Evolutionary conservation across 2,888 invertebrate genomes (phyloP).

Genomic region (Tetropium fuscum): DNA sequence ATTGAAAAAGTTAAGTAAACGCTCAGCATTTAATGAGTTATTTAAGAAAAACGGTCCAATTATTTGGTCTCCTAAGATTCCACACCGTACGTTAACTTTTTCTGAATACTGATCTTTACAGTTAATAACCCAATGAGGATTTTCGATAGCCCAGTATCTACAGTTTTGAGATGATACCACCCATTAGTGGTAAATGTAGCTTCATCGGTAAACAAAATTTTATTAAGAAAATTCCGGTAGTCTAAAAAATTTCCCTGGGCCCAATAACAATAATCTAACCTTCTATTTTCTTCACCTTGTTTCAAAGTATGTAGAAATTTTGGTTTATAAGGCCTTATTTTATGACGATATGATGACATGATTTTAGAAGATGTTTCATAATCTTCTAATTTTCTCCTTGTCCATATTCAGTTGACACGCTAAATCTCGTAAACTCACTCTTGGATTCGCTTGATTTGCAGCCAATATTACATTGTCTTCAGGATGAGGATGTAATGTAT

Average conservation of each 20-base stretch:
- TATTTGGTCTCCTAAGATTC: constrained; percentile 24
- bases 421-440: too few relatives aligned
- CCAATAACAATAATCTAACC: constrained; percentile 2
- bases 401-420: too few relatives aligned
- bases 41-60: constrained; percentile 24
- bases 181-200: constrained; percentile 27
- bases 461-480: too few relatives aligned
- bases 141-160: constrained; percentile 26
- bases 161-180: constrained; percentile 28
- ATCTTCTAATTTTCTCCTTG: too few relatives aligned
- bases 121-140: constrained; percentile 27
- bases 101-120: too few relatives aligned
- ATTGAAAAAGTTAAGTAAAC: constrained; percentile 15
- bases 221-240: background rate
- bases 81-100: constrained; percentile 32
- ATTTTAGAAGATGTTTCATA: too few relatives aligned
- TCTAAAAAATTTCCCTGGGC: constrained; percentile 3
- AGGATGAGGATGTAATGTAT: too few relatives aligned
- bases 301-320: background rate
- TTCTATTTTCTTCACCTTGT: background rate
- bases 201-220: constrained; percentile 28
- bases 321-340: too few relatives aligned
- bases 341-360: too few relatives aligned
- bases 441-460: too few relatives aligned
- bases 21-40: constrained; percentile 4